phyloP scores from a whole-genome alignment of 2,888 invertebrate genomes.

The Watsonalla binaria region DNA sequence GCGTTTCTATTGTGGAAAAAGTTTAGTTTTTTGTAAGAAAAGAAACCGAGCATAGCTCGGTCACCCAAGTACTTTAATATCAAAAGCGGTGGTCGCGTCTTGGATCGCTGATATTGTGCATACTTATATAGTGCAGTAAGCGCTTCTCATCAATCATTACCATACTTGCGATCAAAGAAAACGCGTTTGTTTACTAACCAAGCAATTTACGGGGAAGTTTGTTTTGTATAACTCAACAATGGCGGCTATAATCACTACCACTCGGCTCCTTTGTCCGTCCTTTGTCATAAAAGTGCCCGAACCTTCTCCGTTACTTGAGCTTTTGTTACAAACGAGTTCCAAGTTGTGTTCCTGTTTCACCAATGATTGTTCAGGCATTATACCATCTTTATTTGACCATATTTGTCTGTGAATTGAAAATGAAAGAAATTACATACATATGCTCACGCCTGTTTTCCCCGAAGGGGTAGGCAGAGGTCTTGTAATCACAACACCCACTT shows the following conservation, averaged over 20 bases:
- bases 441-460: too few species aligned
- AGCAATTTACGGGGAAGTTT: not conserved
- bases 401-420: not conserved
- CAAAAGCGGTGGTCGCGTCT: too few species aligned
- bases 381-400: not conserved
- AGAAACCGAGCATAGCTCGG: too few species aligned
- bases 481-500: too few species aligned
- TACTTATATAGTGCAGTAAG: too few species aligned
- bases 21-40: too few species aligned
- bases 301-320: not conserved
- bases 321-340: not conserved
- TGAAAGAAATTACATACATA: too few species aligned
- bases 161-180: not conserved
- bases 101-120: too few species aligned
- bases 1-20: too few species aligned
- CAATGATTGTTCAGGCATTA: not conserved
- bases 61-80: too few species aligned
- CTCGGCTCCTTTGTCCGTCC: not conserved
- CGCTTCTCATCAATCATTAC: too few species aligned
- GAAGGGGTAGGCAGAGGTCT: too few species aligned
- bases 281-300: not conserved
- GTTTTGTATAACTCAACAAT: not conserved
- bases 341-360: not conserved
- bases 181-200: not conserved
- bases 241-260: not conserved